Base-by-base conservation (phyloP, 2,888 invertebrate genomes). In the Leptopilina myrica region DNA sequence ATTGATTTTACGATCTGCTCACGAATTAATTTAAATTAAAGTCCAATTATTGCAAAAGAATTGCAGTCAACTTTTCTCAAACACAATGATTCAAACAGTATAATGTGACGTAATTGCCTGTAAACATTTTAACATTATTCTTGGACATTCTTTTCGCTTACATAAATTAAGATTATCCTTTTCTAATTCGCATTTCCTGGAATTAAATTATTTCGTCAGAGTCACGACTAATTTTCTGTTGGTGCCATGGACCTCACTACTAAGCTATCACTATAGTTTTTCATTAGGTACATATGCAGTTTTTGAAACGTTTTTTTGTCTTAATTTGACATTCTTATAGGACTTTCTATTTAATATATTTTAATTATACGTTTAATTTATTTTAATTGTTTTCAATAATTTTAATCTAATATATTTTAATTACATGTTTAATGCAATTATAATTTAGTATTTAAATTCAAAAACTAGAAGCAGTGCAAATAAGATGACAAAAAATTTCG, bases 1-100 rank as follows among this genome's bases (percentile, higher is more conserved):
- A 49, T 67, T 67, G 49, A 20, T 67, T 67, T 67, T 67, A 67
- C 49, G 49, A 49, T 5, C 67, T 20, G 67, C 20, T 46, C 67
- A 67, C 14, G 49, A 8, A 20, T 12, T 20, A 67, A 49, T 33
- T 67, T 20, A 12, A 67, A 67, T 33, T 12, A 26, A 49, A 67
- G 49, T 67, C 33, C 67, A 49, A 67, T 67, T 26, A 20, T 67
- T 49, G 46, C 67, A 20, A 67, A 20, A 67, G 46, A 20, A 15
- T 46, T 67, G 67, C 20, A 67, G 5, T 7, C 6, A 59, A 62
- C 62, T 62, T 7, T 49, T 69, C 53, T 69, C 26, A 69, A 69
- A 26, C 20, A 69, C 53, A 69, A 69, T 69, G 26, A 69, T 8
- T 20, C 14, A 69, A 69, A 69, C 14, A 8, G 3, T 43, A 43